Conservation (phyloP, 1,140 invertebrate genomes). For the Apis laboriosa region DNA sequence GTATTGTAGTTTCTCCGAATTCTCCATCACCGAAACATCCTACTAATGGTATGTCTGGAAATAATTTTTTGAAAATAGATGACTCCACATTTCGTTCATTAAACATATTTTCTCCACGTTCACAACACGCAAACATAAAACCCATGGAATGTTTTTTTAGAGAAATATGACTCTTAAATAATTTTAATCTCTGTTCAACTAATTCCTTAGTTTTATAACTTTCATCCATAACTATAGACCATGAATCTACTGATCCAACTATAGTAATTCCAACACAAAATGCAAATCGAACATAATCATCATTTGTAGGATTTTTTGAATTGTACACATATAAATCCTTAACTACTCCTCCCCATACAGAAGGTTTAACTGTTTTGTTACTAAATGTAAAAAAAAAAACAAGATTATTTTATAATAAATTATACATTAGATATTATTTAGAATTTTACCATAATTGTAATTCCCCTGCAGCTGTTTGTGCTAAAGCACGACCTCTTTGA, state of each 20-base stretch:
- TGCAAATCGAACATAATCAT: constrained; percentile 30
- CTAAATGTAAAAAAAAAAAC: constrained; percentile 54
- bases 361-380: constrained; percentile 44
- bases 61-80: constrained; percentile 82
- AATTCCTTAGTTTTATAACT: constrained; percentile 57
- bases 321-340: constrained; percentile 56
- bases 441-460: constrained; percentile 52
- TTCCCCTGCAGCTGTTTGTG: constrained; percentile 6
- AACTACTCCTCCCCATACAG: constrained; percentile 73
- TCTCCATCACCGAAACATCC: constrained; percentile 85
- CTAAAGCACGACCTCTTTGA: neutral
- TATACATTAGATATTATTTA: constrained; percentile 15
- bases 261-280: constrained; percentile 66
- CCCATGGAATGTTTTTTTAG: constrained; percentile 78
- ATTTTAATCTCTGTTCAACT: constrained; percentile 62
- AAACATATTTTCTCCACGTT: constrained; percentile 78
- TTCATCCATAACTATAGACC: constrained; percentile 71
- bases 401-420: constrained; percentile 21
- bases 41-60: constrained; percentile 82
- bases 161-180: constrained; percentile 63
- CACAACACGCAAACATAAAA: constrained; percentile 84
- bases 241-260: constrained; percentile 68
- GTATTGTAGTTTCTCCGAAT: constrained; percentile 78
- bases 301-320: constrained; percentile 9
- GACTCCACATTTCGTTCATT: constrained; percentile 81